Conservation (phyloP, 2,113 vertebrate genomes). For the Pelecanus crispus region DNA sequence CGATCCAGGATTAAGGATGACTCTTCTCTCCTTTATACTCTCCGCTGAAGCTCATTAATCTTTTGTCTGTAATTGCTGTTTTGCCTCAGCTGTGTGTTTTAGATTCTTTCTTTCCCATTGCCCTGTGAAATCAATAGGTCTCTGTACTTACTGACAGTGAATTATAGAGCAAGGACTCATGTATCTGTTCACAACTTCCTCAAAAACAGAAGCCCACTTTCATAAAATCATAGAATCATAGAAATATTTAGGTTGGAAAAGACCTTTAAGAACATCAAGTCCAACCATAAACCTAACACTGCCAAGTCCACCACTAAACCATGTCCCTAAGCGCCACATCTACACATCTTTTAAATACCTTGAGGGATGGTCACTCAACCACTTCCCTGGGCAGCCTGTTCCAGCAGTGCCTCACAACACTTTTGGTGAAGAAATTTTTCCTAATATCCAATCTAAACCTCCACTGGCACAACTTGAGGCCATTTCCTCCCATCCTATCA, state of each 20-base stretch:
- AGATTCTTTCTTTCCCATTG: not conserved
- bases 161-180: not conserved
- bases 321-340: not conserved
- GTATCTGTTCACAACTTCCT: not conserved
- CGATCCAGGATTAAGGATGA: not conserved
- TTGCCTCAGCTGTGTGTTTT: not conserved
- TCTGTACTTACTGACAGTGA: not conserved
- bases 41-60: not conserved
- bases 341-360: fast-evolving
- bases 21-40: not conserved
- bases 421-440: not conserved
- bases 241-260: not conserved
- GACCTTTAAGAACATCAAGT: not conserved
- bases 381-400: not conserved
- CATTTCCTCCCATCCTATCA: fast-evolving
- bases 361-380: not conserved
- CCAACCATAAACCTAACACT: not conserved
- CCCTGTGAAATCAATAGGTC: not conserved
- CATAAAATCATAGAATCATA: not conserved
- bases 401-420: not conserved
- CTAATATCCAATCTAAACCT: not conserved
- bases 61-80: not conserved
- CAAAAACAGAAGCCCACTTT: not conserved
- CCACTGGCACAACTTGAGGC: fast-evolving
- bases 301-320: not conserved